Evolutionary conservation across 1,140 invertebrate genomes (phyloP).

Genomic region (Vanessa tameamea): DNA sequence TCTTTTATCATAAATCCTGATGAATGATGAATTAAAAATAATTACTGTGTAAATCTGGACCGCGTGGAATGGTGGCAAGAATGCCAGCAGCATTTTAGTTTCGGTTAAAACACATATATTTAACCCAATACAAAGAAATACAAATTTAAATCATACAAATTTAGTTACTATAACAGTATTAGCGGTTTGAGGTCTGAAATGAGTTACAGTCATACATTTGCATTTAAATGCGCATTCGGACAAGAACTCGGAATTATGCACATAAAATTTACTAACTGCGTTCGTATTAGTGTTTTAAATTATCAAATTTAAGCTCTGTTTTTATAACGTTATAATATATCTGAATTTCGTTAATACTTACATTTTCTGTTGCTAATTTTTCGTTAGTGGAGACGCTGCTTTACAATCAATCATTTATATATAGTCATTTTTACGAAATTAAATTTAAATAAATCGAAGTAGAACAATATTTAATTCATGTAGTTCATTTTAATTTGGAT

Average conservation of each 20-base stretch:
- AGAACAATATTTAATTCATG: no score
- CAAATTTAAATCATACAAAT: conserved; percentile 22
- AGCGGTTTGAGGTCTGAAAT: conserved; percentile 34
- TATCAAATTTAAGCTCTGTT: conserved; percentile 16
- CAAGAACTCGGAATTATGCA: conserved; percentile 41
- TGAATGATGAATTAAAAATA: no score
- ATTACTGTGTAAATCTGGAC: no score
- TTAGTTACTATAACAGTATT: conserved; percentile 27
- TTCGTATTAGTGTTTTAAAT: conserved; percentile 18
- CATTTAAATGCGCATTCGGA: conserved; percentile 39
- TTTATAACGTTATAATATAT: background rate
- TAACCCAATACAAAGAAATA: background rate
- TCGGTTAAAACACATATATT: background rate
- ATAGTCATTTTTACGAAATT: no score
- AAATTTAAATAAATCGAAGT: no score
- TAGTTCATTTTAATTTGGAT: no score
- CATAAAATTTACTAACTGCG: conserved; percentile 40
- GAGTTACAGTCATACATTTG: conserved; percentile 43
- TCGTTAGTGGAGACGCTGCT: no score
- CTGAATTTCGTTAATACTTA: background rate
- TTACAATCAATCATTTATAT: no score
- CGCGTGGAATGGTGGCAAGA: no score
- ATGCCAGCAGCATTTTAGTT: no score
- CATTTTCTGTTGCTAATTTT: background rate
- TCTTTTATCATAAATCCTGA: no score